phyloP scores from a whole-genome alignment of 2,113 vertebrate species.

The Heloderma charlesbogerti region DNA sequence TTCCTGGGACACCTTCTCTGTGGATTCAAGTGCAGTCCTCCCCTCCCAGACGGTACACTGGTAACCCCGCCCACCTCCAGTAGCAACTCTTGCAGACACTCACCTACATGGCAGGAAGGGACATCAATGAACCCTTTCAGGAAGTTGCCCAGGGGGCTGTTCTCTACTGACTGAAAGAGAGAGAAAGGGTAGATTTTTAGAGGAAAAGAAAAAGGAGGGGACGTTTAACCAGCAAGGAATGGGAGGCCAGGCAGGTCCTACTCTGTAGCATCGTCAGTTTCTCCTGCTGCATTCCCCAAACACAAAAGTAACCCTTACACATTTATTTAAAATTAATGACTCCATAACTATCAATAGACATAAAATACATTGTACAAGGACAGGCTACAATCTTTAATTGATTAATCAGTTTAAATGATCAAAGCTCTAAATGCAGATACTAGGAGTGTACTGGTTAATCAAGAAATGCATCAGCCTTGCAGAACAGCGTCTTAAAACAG shows the following conservation, averaged over 20 bases:
- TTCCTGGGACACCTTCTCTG: not conserved
- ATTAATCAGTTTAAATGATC: not conserved
- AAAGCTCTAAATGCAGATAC: not conserved
- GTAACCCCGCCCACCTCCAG: not conserved
- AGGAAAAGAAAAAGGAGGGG: not conserved
- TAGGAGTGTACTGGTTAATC: not conserved
- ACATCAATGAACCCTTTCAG: slow-evolving; percentile 95
- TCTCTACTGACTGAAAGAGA: slow-evolving; percentile 86
- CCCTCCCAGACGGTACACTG: not conserved
- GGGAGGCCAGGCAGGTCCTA: not conserved
- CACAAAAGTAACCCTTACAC: not conserved
- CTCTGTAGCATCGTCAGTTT: not conserved
- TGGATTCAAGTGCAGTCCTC: not conserved
- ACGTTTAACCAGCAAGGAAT: not conserved
- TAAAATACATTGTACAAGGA: not conserved
- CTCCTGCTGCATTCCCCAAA: not conserved
- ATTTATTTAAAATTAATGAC: not conserved
- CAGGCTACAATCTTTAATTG: not conserved
- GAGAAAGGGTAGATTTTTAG: not conserved
- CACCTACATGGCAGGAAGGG: slow-evolving; percentile 96
- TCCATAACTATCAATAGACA: too few relatives aligned
- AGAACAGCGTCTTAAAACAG: not conserved
- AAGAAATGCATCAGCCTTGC: not conserved
- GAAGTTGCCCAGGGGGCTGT: slow-evolving; percentile 96
- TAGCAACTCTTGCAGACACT: slow-evolving; percentile 52